These are phyloP conservation scores for Polydrusus tereticollis DNA, from an alignment of 2,888 invertebrate species.

Conservation along the genomic window DNA sequence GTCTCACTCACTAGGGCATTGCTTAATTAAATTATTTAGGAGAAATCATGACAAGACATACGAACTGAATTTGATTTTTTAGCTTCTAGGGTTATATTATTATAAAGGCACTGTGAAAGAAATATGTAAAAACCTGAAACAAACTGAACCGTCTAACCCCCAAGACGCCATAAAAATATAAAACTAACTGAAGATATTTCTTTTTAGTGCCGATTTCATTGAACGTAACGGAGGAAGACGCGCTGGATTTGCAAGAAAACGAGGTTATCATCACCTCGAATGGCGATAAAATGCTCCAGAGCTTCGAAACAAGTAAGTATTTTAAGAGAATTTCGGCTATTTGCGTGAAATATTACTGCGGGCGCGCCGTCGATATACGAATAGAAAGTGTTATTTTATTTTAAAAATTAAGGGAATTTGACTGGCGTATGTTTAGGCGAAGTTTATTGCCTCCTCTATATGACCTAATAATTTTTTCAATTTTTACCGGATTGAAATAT, in stretches of 20 bases:
- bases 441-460: no score
- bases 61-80: no score
- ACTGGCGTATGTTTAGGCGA: background rate
- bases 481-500: no score
- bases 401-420: background rate
- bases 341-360: conserved; percentile 41
- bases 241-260: conserved; percentile 68
- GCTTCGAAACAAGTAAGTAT: conserved; percentile 73
- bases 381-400: conserved; percentile 8
- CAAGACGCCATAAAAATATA: conserved; percentile 8
- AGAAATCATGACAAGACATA: no score
- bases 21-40: no score
- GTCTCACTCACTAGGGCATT: no score
- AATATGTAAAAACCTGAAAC: background rate
- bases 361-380: conserved; percentile 30
- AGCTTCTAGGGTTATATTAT: no score
- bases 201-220: conserved; percentile 64
- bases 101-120: background rate
- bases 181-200: conserved; percentile 41
- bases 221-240: conserved; percentile 70
- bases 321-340: conserved; percentile 22
- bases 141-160: background rate
- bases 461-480: no score
- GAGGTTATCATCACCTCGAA: conserved; percentile 70
- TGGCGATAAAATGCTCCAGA: conserved; percentile 68